phyloP scores from a whole-genome alignment of 2,888 invertebrate species.

The Saturnia pavonia region DNA sequence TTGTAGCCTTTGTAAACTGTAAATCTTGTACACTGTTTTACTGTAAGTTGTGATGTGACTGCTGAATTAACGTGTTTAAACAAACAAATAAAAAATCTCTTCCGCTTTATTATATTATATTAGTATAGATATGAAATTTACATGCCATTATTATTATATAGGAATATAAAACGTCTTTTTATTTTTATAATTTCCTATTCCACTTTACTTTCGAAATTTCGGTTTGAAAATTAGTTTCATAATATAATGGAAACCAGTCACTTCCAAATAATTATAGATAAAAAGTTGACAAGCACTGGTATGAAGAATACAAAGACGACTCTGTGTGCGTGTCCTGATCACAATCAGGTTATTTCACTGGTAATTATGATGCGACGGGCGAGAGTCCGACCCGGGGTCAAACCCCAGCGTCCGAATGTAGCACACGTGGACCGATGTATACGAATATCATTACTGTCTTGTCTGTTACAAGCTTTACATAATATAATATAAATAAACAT shows the following conservation, averaged over 20 bases:
- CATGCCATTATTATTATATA: no score
- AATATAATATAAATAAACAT: neutral
- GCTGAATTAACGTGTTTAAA: no score
- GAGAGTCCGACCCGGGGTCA: slow-evolving; percentile 76
- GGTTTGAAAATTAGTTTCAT: neutral
- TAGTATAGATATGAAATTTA: no score
- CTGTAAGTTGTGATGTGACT: neutral
- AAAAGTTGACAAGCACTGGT: slow-evolving; percentile 52
- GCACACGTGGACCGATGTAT: slow-evolving; percentile 62
- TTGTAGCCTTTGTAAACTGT: neutral
- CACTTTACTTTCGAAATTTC: no score
- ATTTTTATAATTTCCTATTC: no score
- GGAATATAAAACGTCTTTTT: no score
- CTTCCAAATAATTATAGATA: neutral
- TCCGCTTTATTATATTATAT: no score
- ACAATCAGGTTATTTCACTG: slow-evolving; percentile 81
- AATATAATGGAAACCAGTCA: neutral
- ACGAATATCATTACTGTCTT: slow-evolving; percentile 35
- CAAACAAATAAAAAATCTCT: no score
- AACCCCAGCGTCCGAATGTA: slow-evolving; percentile 51
- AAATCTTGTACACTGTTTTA: neutral
- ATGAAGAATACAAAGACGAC: slow-evolving; percentile 54
- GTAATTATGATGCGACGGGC: slow-evolving; percentile 78
- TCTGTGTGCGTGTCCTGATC: slow-evolving; percentile 75
- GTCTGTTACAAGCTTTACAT: neutral